phyloP scores from a whole-genome alignment of 2,113 vertebrate genomes.

The Sphyrna mokarran region DNA sequence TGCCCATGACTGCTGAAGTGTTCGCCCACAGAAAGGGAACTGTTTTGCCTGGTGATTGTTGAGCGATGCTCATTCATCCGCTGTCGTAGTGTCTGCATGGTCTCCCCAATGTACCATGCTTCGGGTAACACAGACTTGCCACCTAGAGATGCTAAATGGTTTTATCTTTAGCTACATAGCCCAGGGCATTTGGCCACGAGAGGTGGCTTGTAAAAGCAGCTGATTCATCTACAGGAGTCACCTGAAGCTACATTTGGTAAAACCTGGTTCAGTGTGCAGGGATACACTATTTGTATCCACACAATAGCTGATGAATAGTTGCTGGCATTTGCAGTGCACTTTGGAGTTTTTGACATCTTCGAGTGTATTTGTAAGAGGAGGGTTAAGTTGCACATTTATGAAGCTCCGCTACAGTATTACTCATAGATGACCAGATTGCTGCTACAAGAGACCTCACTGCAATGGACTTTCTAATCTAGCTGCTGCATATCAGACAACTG shows the following conservation, averaged over 20 bases:
- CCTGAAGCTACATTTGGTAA: neutral
- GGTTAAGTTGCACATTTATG: neutral
- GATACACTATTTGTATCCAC: neutral
- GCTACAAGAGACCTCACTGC: neutral
- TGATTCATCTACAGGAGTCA: neutral
- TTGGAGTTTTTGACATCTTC: neutral
- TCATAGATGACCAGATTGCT: neutral
- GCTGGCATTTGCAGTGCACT: neutral
- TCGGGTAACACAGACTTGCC: neutral
- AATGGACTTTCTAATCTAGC: neutral
- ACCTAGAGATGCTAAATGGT: neutral
- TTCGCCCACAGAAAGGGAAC: too few species aligned
- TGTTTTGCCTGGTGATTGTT: too few species aligned
- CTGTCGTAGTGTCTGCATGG: too few species aligned
- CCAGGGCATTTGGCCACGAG: neutral
- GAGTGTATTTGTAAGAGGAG: neutral
- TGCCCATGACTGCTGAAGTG: too few species aligned
- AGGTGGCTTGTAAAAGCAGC: neutral
- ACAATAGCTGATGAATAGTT: neutral
- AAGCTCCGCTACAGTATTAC: neutral
- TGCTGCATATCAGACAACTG: neutral
- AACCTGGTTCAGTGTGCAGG: neutral
- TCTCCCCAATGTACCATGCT: too few species aligned
- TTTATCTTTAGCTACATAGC: neutral
- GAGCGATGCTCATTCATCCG: too few species aligned